phyloP scores from a whole-genome alignment of 2,113 vertebrate species.

The Seriola aureovittata region DNA sequence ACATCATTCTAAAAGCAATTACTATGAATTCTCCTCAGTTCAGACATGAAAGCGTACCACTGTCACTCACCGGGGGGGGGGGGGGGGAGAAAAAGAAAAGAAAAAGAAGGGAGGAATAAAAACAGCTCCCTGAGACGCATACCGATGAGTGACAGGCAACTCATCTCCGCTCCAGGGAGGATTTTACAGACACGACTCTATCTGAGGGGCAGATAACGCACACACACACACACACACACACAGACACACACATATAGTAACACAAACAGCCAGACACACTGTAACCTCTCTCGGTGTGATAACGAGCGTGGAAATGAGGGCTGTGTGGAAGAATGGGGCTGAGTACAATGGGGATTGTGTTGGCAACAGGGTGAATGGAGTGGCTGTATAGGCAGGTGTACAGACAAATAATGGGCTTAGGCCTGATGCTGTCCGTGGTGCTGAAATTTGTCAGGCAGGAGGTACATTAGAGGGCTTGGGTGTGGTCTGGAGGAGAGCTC shows the following conservation, averaged over 20 bases:
- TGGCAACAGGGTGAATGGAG: conserved; percentile 63
- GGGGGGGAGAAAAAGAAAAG: conserved; percentile 30
- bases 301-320: conserved; percentile 80
- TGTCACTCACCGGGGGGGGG: conserved; percentile 72
- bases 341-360: conserved; percentile 79
- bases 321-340: conserved; percentile 72
- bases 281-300: conserved; percentile 77
- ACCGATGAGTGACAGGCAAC: conserved; percentile 82
- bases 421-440: conserved; percentile 60
- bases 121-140: conserved; percentile 73
- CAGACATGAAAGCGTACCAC: conserved; percentile 84
- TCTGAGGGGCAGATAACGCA: conserved; percentile 79
- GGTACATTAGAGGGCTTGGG: conserved; percentile 11
- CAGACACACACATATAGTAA: conserved; percentile 40
- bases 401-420: conserved; percentile 62
- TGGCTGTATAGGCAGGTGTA: conserved; percentile 70
- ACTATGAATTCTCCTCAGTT: conserved; percentile 87
- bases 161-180: conserved; percentile 81
- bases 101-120: conserved; percentile 50
- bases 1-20: conserved; percentile 86
- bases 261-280: conserved; percentile 64
- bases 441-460: conserved; percentile 56
- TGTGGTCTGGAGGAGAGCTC: background rate
- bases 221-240: conserved; percentile 31
- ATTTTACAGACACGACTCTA: conserved; percentile 82